Percentiles rank a stretch among this genome's conserved stretches.
These are phyloP conservation scores for Aramus guarauna DNA, from an alignment of 2,113 vertebrate species.

Conservation along the genomic window DNA sequence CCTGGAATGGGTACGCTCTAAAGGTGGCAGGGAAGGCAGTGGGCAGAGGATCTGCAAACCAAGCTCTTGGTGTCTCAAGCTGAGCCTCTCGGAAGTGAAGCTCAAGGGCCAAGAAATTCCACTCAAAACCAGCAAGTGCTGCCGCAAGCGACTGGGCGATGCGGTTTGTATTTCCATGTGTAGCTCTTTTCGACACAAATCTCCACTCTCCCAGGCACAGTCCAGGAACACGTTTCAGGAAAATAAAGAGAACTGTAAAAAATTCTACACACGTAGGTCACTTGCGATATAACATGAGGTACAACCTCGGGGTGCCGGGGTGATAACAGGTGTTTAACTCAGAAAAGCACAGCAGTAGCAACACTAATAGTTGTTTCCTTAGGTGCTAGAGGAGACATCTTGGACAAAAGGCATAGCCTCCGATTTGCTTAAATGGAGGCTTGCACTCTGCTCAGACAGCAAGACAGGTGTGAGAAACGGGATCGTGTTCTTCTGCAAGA, in stretches of 20 bases:
- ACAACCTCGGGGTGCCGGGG: rapidly evolving
- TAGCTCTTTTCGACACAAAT: not conserved
- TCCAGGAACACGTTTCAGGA: not conserved
- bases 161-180: rapidly evolving
- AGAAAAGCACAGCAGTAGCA: not conserved
- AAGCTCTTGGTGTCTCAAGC: not conserved
- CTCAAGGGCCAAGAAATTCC: not conserved
- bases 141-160: not conserved
- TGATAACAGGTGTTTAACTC: not conserved
- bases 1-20: rapidly evolving
- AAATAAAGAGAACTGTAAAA: not conserved
- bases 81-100: not conserved
- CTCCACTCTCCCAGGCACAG: rapidly evolving
- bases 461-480: rapidly evolving
- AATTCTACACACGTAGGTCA: rapidly evolving
- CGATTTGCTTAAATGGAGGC: not conserved
- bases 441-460: not conserved
- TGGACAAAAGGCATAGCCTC: not conserved
- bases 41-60: not conserved
- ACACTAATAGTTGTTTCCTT: not conserved
- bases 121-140: not conserved
- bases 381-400: not conserved
- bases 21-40: not conserved
- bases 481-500: not conserved
- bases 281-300: not conserved